A percentile compares a stretch with the other conserved stretches of the same genome.
Evolutionary conservation across 2,113 vertebrate species (phyloP).

Genomic region (Sprattus sprattus): DNA sequence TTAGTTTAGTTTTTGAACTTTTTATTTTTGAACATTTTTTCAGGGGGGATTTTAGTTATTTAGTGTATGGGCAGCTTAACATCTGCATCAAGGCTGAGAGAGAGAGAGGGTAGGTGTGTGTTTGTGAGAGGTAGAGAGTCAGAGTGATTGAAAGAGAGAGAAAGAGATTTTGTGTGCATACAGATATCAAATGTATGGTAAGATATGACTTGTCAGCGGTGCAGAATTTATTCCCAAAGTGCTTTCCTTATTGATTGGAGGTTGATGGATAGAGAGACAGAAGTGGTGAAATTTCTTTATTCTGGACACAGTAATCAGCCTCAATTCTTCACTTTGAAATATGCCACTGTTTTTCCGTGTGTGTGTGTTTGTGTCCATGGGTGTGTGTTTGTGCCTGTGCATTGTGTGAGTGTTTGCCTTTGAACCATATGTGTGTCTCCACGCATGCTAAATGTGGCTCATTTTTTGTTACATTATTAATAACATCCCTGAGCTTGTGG

Average conservation of each 20-base stretch:
- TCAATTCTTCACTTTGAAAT: no score
- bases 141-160: background rate
- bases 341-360: background rate
- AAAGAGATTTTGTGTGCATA: background rate
- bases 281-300: no score
- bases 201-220: background rate
- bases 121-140: background rate
- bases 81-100: no score
- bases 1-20: background rate
- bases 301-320: no score
- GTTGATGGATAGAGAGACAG: no score
- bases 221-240: background rate
- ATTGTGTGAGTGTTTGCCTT: background rate
- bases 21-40: background rate
- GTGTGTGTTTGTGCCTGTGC: background rate
- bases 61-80: no score
- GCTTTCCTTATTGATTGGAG: background rate
- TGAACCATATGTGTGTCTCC: background rate
- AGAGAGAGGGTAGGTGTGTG: background rate
- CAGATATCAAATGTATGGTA: background rate
- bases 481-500: background rate
- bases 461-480: conserved; percentile 10
- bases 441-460: background rate
- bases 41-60: no score
- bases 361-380: background rate